Evolutionary conservation across 2,888 invertebrate genomes (phyloP).

Genomic region (Drosophila nigricruria): DNA sequence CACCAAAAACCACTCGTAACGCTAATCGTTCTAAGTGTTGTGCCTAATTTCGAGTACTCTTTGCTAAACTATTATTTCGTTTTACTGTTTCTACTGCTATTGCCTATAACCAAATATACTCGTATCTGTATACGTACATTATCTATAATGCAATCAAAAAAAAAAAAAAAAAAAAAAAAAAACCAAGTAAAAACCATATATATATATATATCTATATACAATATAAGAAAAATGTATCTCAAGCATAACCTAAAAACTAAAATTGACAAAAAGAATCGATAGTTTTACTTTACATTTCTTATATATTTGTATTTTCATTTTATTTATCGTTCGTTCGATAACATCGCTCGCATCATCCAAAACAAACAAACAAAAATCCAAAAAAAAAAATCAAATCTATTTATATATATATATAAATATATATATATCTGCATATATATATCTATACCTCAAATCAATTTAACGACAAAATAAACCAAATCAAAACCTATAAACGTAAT

Average conservation of each 20-base stretch:
- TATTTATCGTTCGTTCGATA: constrained; percentile 84
- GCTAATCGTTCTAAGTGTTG: constrained; percentile 74
- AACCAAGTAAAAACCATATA: constrained; percentile 30
- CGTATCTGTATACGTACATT: constrained; percentile 50
- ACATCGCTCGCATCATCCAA: constrained; percentile 82
- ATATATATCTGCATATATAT: constrained; percentile 46
- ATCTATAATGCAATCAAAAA: constrained; percentile 43
- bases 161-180: constrained; percentile 37
- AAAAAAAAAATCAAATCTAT: constrained; percentile 48
- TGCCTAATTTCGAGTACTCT: constrained; percentile 73
- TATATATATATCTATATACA: constrained; percentile 34
- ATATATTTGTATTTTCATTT: constrained; percentile 85
- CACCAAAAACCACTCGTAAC: constrained; percentile 56
- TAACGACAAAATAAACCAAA: constrained; percentile 59
- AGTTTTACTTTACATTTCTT: constrained; percentile 83
- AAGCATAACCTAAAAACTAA: constrained; percentile 44
- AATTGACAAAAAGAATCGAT: constrained; percentile 59
- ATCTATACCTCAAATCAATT: constrained; percentile 58
- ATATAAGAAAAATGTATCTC: constrained; percentile 37
- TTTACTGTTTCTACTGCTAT: constrained; percentile 72
- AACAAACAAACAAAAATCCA: constrained; percentile 67
- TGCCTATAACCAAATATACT: constrained; percentile 59
- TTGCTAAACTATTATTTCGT: constrained; percentile 67
- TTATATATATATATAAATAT: constrained; percentile 46
- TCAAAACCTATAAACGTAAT: constrained; percentile 40